Evolutionary conservation across 2,888 invertebrate genomes (phyloP).

Genomic region (Orthosia gothica): DNA sequence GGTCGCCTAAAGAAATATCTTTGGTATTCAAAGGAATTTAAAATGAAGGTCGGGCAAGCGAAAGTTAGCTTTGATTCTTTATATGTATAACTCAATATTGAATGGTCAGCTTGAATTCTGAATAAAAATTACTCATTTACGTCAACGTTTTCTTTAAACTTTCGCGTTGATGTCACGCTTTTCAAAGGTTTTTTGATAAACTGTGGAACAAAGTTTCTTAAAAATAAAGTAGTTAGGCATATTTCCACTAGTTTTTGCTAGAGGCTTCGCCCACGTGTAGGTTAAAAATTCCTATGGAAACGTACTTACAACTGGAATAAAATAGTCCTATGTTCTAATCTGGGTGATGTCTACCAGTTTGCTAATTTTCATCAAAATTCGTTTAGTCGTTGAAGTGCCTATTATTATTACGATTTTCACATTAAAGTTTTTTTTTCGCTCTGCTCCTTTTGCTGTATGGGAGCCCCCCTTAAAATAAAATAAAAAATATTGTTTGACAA

Average conservation of each 20-base stretch:
- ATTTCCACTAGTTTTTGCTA: neutral
- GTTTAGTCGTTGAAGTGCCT: too few relatives aligned
- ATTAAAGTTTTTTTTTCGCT: too few relatives aligned
- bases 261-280: neutral
- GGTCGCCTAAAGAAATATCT: constrained; percentile 46
- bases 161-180: constrained; percentile 16
- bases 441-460: too few relatives aligned
- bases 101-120: constrained; percentile 33
- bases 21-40: constrained; percentile 43
- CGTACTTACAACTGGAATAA: too few relatives aligned
- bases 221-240: constrained; percentile 4
- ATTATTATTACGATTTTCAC: too few relatives aligned
- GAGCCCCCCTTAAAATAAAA: too few relatives aligned
- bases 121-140: constrained; percentile 36
- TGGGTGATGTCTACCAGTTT: too few relatives aligned
- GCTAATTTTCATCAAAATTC: too few relatives aligned
- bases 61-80: constrained; percentile 51
- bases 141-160: constrained; percentile 9
- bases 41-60: constrained; percentile 32
- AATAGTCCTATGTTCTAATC: too few relatives aligned
- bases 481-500: too few relatives aligned
- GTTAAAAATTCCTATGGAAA: neutral
- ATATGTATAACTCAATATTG: constrained; percentile 25
- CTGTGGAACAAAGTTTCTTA: neutral
- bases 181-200: constrained; percentile 9